Base-by-base conservation (phyloP, 2,113 vertebrate genomes). In the Ariopsis seemanni region DNA sequence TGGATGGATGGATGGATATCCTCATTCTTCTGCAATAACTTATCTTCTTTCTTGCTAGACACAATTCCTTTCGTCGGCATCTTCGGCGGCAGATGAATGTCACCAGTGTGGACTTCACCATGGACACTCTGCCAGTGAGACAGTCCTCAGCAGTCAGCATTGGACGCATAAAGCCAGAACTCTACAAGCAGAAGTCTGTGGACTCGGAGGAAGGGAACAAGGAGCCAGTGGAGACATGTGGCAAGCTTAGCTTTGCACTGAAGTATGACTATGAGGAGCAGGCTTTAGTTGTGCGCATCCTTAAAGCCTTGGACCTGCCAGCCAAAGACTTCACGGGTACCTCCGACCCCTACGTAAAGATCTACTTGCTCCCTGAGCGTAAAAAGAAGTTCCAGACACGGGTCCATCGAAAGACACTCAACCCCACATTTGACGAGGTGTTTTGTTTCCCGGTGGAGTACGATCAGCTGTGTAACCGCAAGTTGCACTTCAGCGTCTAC, bases 311-410 rank as follows among this genome's bases (percentile, higher is more conserved):
- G 91, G 98, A 99, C 53, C 96, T 99, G 88, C 98, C 97, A 1
- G 97, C 97, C 90, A 99, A 99, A 93, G 98, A 99, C 94, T 97
- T 99, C 93, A 97, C 96, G 0, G 98, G 98, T 89, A 98, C 98
- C 62, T 99, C 98, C 0, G 98, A 99, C 90, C 98, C 98, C 0
- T 99, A 99, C 0, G 97, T 99, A 90, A 99, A 99, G 95, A 98
- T 99, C 92, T 99, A 99, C 93, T 95, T 99, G 92, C 96, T 99
- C 84, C 98, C 98, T 1, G 98, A 99, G 77, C 96, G 98, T 90
- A 99, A 99, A 93, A 99, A 97, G 95, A 99, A 99, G 94, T 99
- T 97, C 93, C 98, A 99, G 95, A 99, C 98, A 1, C 95, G 98
- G 0, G 98, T 99, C 82, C 98, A 99, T 92, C 96, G 98, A 92